phyloP scores from a whole-genome alignment of 2,888 invertebrate species.

The Maniola hyperantus region DNA sequence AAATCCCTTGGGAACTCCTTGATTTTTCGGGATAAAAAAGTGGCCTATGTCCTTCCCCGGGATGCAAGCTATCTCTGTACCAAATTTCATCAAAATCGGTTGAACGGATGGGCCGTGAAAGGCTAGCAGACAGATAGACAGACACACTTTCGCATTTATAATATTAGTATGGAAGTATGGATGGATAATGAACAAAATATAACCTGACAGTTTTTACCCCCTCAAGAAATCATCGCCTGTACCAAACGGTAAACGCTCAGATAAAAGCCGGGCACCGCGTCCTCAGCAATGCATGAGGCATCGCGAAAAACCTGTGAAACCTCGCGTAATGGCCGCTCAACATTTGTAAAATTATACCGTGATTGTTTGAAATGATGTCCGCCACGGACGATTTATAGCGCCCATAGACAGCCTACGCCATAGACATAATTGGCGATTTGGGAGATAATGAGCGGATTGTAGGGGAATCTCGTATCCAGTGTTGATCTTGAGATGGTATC shows the following conservation, averaged over 20 bases:
- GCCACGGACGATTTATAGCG: conserved; percentile 45
- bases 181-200: too few relatives aligned
- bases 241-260: conserved; percentile 45
- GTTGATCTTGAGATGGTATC: background rate
- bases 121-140: too few relatives aligned
- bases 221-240: too few relatives aligned
- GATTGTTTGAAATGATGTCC: conserved; percentile 53
- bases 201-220: too few relatives aligned
- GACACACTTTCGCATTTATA: too few relatives aligned
- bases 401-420: conserved; percentile 38
- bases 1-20: too few relatives aligned
- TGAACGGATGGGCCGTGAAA: too few relatives aligned
- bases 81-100: too few relatives aligned
- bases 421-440: conserved; percentile 13
- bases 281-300: conserved; percentile 64
- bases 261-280: conserved; percentile 63
- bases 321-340: conserved; percentile 66
- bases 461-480: background rate
- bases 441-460: background rate
- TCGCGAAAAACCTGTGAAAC: conserved; percentile 73
- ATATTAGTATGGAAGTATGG: too few relatives aligned
- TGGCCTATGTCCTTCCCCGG: too few relatives aligned
- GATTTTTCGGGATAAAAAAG: too few relatives aligned
- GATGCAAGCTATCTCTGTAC: too few relatives aligned
- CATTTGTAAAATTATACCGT: conserved; percentile 75